These are phyloP conservation scores for Clytia hemisphaerica DNA, from an alignment of 30 jellyfish, hydroid and myxozoan genomes.

Conservation along the genomic window DNA sequence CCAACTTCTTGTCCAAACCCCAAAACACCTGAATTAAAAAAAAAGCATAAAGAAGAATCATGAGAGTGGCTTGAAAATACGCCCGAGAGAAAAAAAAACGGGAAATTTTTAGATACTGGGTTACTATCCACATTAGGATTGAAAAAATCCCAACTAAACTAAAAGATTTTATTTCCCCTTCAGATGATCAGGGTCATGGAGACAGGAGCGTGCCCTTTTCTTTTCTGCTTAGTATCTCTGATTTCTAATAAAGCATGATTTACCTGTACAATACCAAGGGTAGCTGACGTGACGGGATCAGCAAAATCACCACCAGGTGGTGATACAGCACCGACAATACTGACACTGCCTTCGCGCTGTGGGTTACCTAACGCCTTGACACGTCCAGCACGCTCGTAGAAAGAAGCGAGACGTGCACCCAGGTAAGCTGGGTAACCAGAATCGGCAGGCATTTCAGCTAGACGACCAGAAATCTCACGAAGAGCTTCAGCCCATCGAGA, in stretches of 20 bases:
- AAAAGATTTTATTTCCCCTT: too few species aligned
- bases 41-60: neutral
- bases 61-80: neutral
- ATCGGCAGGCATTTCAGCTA: constrained; percentile 99
- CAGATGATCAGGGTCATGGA: too few species aligned
- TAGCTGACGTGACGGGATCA: constrained; percentile 99
- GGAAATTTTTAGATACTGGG: too few species aligned
- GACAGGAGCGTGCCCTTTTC: too few species aligned
- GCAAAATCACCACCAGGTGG: constrained; percentile 99
- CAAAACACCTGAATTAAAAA: constrained; percentile 73
- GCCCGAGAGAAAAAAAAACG: too few species aligned
- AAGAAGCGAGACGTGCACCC: constrained; percentile 98
- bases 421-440: constrained; percentile 99
- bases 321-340: constrained; percentile 99
- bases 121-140: too few species aligned
- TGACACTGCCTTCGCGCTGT: constrained; percentile 97
- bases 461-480: constrained; percentile 99
- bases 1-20: constrained; percentile 98
- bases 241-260: neutral
- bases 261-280: constrained; percentile 99
- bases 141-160: too few species aligned
- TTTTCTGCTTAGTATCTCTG: too few species aligned
- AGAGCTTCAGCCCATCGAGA: constrained; percentile 99
- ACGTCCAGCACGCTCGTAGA: constrained; percentile 99
- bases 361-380: constrained; percentile 94